Conservation (phyloP, 2,113 vertebrate genomes). For the Silurus glanis region DNA sequence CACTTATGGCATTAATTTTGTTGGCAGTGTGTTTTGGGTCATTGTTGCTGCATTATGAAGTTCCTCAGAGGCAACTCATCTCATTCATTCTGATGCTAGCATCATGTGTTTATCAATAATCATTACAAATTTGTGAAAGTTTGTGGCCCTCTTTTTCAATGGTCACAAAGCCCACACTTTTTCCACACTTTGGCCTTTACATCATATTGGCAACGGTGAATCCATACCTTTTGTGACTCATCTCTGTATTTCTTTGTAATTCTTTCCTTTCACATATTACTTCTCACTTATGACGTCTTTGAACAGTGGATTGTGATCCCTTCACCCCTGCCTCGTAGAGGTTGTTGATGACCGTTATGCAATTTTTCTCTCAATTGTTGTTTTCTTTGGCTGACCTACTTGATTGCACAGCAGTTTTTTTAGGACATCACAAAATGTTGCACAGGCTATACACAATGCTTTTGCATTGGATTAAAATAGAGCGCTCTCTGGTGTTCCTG, state of each 20-base stretch:
- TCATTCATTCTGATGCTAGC: no score
- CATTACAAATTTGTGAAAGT: no score
- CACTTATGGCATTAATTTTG: no score
- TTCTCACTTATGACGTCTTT: not conserved
- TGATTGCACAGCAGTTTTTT: not conserved
- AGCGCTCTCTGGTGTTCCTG: not conserved
- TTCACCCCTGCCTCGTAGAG: not conserved
- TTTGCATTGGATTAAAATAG: not conserved
- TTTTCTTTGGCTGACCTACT: not conserved
- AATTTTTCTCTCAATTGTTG: not conserved
- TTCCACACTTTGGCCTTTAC: not conserved
- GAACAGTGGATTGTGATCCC: not conserved
- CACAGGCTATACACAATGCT: not conserved
- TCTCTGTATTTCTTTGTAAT: not conserved
- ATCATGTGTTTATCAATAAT: no score
- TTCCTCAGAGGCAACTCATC: no score
- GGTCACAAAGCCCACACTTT: not conserved
- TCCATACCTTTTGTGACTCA: not conserved
- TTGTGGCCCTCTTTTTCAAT: no score
- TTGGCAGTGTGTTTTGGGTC: no score
- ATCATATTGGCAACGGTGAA: not conserved
- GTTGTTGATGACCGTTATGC: not conserved
- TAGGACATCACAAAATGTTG: not conserved
- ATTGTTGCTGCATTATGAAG: no score
- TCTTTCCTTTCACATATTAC: not conserved